Percentiles rank a stretch among this genome's conserved stretches.
phyloP scores from a whole-genome alignment of 2,888 invertebrate species.

The Zelleria hepariella region DNA sequence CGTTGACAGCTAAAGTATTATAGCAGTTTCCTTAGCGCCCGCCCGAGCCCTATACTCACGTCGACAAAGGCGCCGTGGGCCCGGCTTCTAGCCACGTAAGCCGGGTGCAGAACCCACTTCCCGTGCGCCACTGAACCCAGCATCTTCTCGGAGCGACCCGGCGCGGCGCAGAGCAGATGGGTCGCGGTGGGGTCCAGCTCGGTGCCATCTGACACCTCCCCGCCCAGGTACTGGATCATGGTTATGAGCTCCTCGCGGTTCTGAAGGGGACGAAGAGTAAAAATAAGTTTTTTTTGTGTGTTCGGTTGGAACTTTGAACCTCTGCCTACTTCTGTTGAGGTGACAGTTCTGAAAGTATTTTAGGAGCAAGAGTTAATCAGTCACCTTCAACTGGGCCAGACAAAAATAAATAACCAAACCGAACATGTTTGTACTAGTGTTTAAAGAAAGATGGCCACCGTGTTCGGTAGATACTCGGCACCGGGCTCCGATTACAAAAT shows the following conservation, averaged over 20 bases:
- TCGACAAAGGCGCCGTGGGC: slow-evolving; percentile 74
- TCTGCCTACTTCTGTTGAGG: too few species aligned
- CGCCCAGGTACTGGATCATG: slow-evolving; percentile 75
- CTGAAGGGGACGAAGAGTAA: slow-evolving; percentile 24
- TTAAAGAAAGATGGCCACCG: too few species aligned
- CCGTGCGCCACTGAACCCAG: slow-evolving; percentile 89
- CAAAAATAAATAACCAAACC: too few species aligned
- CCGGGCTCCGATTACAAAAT: slow-evolving; percentile 44
- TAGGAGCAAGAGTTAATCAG: too few species aligned
- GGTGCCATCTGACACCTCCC: slow-evolving; percentile 68
- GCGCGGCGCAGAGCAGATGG: slow-evolving; percentile 83
- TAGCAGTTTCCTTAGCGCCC: too few species aligned
- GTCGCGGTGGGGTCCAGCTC: slow-evolving; percentile 73
- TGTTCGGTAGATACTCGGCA: slow-evolving; percentile 73
- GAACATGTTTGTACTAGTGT: too few species aligned
- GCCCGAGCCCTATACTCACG: too few species aligned
- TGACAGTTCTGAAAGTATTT: too few species aligned
- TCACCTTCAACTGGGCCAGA: too few species aligned
- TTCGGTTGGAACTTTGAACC: too few species aligned
- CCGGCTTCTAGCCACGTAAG: slow-evolving; percentile 80
- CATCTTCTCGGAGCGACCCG: slow-evolving; percentile 88
- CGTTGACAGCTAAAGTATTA: too few species aligned
- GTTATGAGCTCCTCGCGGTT: slow-evolving; percentile 66
- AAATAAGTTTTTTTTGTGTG: too few species aligned
- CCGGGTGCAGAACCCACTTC: slow-evolving; percentile 88